phyloP scores from a whole-genome alignment of 2,888 invertebrate genomes.

The Erebia palarica region DNA sequence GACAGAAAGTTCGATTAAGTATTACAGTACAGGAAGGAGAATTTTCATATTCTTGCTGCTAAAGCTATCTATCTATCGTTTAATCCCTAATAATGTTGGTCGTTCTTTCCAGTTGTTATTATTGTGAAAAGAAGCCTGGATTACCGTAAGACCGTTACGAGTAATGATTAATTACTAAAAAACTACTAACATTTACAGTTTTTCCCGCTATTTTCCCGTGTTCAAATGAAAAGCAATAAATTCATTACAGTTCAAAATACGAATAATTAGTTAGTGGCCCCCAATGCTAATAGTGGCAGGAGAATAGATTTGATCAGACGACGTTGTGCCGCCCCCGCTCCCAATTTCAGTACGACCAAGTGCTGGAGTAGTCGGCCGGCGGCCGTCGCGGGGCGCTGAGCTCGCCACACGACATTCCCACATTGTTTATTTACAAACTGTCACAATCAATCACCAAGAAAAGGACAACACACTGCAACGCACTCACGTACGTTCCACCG shows the following conservation, averaged over 20 bases:
- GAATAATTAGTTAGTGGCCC: slow-evolving; percentile 27
- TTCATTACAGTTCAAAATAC: slow-evolving; percentile 4
- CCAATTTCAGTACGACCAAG: slow-evolving; percentile 23
- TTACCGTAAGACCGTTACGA: too few relatives aligned
- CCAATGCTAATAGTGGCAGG: slow-evolving; percentile 42
- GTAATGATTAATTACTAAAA: too few relatives aligned
- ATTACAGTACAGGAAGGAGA: too few relatives aligned
- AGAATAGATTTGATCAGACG: slow-evolving; percentile 49
- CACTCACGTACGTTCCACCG: slow-evolving; percentile 59
- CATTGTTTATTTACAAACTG: slow-evolving; percentile 69
- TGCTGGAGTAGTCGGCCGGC: slow-evolving; percentile 60
- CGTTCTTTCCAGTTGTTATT: too few relatives aligned
- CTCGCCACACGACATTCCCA: slow-evolving; percentile 53
- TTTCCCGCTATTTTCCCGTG: too few relatives aligned
- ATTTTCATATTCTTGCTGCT: too few relatives aligned
- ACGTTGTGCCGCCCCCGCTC: slow-evolving; percentile 49
- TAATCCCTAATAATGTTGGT: too few relatives aligned
- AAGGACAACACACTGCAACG: slow-evolving; percentile 57
- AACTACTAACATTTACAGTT: too few relatives aligned
- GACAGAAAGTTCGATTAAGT: too few relatives aligned
- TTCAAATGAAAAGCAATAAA: background rate
- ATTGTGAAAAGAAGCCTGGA: background rate
- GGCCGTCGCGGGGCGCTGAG: slow-evolving; percentile 64
- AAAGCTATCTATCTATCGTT: too few relatives aligned
- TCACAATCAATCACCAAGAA: slow-evolving; percentile 60